Evolutionary conservation across 2,888 invertebrate genomes (phyloP), one percentile per base, ranked within the genome.

Genomic region (Nasonia oneida): DNA sequence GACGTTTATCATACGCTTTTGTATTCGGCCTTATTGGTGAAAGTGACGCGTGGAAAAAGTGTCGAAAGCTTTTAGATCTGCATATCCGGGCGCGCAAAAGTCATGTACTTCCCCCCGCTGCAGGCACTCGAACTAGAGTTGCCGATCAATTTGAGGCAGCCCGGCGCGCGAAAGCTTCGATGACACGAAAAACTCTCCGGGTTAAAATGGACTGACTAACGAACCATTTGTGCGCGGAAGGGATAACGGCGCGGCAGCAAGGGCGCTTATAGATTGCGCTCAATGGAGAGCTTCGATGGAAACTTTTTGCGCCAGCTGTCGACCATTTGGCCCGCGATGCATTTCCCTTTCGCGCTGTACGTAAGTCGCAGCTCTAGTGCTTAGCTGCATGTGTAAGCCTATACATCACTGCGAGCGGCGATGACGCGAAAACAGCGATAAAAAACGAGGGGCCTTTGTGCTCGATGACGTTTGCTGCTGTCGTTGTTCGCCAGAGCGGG

Each of bases 231-330:
- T 74, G 70, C 61, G 57, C 61, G 53, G 14, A 42, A 74, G 61
- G 75, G 50, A n/a, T 29, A 61, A 14, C 67, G 33, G 3, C 18
- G 3, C 18, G 70, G 0, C 6, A 29, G n/a, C 39, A 6, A 33
- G 67, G 67, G 67, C 57, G 57, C 57, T 61, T 33, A 12, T 23
- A 15, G 23, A 81, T 15, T 39, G 5, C 73, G 50, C 50, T 53
- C 8, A 71, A 75, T 74, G 64, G 37, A 61, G 61, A 23, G n/a
- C 67, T 42, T 64, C 50, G 37, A 57, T 57, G 80, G 74, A 81
- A 74, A 64, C n/a, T 75, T 64, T 81, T 47, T 75, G 74, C 33
- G 67, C 84, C 79, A 79, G 84, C 79, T 79, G 79, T 74, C 84
- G 79, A 79, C 67, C 84, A 79, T 84, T 79, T 79, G 74, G 79